A percentile compares a stretch with the other conserved stretches of the same genome.
Evolutionary conservation across 2,113 vertebrate genomes (phyloP).

Genomic region (Prunella himalayana): DNA sequence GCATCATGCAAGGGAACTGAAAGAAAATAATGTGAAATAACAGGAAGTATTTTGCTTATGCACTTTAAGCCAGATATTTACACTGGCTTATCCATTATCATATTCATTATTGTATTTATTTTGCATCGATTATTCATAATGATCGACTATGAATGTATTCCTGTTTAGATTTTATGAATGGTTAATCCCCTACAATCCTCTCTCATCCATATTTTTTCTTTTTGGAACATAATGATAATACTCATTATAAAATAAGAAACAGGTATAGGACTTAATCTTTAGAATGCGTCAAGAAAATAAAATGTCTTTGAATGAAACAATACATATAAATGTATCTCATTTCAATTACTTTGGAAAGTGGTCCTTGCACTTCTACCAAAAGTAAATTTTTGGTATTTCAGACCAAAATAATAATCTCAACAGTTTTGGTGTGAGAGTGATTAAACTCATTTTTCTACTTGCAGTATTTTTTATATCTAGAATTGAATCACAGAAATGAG

Average conservation of each 20-base stretch:
- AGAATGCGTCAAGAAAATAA: background rate
- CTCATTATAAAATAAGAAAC: background rate
- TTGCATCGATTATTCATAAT: background rate
- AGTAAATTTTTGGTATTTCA: background rate
- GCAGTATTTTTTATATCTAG: background rate
- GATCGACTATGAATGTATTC: background rate
- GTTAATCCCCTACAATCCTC: background rate
- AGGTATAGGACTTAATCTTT: background rate
- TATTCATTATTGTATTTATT: constrained; percentile 22
- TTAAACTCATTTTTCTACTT: background rate
- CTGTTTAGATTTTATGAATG: background rate
- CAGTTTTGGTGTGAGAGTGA: background rate
- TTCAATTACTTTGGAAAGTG: background rate
- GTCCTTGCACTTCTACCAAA: background rate
- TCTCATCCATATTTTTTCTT: background rate
- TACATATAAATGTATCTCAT: background rate
- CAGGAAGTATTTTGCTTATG: background rate
- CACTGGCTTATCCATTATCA: background rate
- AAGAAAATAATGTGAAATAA: background rate
- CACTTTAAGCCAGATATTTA: background rate
- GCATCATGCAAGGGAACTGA: background rate
- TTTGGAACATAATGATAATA: background rate
- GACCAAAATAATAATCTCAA: background rate
- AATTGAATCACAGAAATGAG: background rate
- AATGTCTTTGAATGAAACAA: background rate